A percentile compares a stretch with the other conserved stretches of the same genome.
Evolutionary conservation across 2,113 vertebrate species (phyloP).

Genomic region (Ameiurus melas): DNA sequence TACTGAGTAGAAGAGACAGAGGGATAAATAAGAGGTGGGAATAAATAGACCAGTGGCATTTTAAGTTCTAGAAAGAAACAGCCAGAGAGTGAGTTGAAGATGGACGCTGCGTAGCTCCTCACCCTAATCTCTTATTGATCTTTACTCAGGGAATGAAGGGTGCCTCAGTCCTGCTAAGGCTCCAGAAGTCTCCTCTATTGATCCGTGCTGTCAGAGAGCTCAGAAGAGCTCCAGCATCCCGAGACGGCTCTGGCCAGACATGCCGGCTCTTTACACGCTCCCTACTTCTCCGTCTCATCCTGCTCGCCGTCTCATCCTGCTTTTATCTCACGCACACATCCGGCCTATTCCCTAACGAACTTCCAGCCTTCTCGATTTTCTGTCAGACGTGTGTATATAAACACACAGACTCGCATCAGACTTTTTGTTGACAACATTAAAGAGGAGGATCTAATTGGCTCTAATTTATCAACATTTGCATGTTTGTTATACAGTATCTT

Average conservation of each 20-base stretch:
- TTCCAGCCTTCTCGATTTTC: conserved; percentile 8
- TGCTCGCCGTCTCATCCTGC: background rate
- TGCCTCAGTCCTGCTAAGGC: conserved; percentile 38
- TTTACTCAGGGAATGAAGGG: conserved; percentile 57
- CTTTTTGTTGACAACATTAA: background rate
- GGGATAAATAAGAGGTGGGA: conserved; percentile 46
- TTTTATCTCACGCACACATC: conserved; percentile 5
- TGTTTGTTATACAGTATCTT: background rate
- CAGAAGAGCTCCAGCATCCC: conserved; percentile 43
- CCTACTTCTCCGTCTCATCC: background rate
- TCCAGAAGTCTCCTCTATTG: conserved; percentile 55
- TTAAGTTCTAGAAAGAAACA: conserved; percentile 53
- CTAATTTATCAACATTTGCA: background rate
- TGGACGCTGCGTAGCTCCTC: conserved; percentile 34
- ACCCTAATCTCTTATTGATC: conserved; percentile 64
- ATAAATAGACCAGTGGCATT: conserved; percentile 60
- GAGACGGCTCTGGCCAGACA: conserved; percentile 32
- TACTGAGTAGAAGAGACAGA: background rate
- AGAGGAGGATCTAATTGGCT: no score
- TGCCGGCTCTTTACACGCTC: conserved; percentile 2
- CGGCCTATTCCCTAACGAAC: conserved; percentile 21
- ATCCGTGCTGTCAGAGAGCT: conserved; percentile 56
- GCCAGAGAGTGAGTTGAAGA: conserved; percentile 41
- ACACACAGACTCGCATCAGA: background rate
- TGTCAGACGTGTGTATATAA: background rate